Evolutionary conservation across 2,797 vertebrate species (phyloP).

Genomic region (Tokudaia tokunoshimensis): DNA sequence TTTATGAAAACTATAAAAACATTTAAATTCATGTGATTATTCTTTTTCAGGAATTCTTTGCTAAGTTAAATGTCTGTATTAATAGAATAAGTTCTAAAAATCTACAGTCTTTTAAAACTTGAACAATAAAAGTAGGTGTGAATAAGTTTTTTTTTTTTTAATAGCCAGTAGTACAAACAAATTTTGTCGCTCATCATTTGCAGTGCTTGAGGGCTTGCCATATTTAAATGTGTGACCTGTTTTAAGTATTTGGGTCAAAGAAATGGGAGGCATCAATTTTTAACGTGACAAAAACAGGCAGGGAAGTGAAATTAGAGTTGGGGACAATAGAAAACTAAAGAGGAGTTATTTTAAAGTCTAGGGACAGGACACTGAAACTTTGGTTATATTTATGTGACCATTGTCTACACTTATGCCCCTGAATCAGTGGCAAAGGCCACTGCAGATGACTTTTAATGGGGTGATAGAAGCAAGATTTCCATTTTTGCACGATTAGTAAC

Average conservation of each 20-base stretch:
- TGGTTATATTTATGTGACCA: not conserved
- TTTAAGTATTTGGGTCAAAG: constrained; percentile 83
- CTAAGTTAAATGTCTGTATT: not conserved
- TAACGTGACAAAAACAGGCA: constrained; percentile 67
- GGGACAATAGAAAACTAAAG: not conserved
- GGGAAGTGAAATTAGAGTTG: constrained; percentile 54
- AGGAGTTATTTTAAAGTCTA: not conserved
- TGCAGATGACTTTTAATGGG: not conserved
- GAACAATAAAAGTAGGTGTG: constrained; percentile 53
- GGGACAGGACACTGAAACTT: not conserved
- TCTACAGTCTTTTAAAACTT: not conserved
- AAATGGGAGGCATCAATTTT: constrained; percentile 63
- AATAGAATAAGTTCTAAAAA: not conserved
- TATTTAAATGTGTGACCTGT: constrained; percentile 80
- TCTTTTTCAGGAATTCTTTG: constrained; percentile 13
- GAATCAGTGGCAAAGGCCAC: not conserved
- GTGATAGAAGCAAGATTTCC: not conserved
- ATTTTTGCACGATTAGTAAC: constrained; percentile 9
- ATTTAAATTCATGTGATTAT: not conserved
- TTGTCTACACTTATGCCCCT: not conserved
- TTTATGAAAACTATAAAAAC: not conserved
- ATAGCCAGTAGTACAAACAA: constrained; percentile 61
- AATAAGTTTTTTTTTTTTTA: not conserved
- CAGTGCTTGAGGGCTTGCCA: constrained; percentile 76
- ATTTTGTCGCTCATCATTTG: constrained; percentile 71